These are phyloP conservation scores for Chlorospingus flavigularis DNA, from an alignment of 2,797 vertebrate species.

Conservation along the genomic window DNA sequence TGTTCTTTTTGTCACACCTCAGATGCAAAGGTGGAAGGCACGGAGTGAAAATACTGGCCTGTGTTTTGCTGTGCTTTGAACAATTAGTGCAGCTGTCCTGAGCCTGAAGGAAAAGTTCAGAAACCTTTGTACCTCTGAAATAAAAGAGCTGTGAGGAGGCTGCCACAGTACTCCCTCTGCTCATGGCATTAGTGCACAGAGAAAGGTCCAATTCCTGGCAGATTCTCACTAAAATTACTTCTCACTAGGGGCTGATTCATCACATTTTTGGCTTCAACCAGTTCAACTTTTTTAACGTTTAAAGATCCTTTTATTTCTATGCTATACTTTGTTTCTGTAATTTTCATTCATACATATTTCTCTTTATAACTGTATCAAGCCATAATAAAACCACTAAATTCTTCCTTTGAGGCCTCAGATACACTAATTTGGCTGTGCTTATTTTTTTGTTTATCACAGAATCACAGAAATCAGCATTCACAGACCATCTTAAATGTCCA, in stretches of 20 bases:
- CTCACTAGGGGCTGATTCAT: not conserved
- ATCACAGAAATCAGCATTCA: not conserved
- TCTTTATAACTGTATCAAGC: not conserved
- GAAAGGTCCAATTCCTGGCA: not conserved
- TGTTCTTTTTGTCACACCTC: not conserved
- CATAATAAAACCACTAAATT: not conserved
- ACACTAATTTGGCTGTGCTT: not conserved
- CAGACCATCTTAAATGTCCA: not conserved
- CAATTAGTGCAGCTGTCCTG: not conserved
- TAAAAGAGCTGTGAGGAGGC: not conserved
- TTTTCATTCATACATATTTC: not conserved
- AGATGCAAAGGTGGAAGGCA: not conserved
- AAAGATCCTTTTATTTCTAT: not conserved
- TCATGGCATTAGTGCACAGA: not conserved
- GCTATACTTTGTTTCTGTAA: not conserved
- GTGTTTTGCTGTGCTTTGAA: not conserved
- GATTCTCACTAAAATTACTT: not conserved
- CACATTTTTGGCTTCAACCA: not conserved
- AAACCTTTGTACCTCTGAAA: not conserved
- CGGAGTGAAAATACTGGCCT: not conserved
- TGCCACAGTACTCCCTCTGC: not conserved
- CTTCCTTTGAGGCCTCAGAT: not conserved
- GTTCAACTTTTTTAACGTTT: not conserved
- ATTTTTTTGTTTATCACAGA: fast-evolving
- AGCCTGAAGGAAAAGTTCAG: not conserved